These are phyloP conservation scores for Cremastinae sp. DNA, from an alignment of 2,888 invertebrate species.

Conservation along the genomic window DNA sequence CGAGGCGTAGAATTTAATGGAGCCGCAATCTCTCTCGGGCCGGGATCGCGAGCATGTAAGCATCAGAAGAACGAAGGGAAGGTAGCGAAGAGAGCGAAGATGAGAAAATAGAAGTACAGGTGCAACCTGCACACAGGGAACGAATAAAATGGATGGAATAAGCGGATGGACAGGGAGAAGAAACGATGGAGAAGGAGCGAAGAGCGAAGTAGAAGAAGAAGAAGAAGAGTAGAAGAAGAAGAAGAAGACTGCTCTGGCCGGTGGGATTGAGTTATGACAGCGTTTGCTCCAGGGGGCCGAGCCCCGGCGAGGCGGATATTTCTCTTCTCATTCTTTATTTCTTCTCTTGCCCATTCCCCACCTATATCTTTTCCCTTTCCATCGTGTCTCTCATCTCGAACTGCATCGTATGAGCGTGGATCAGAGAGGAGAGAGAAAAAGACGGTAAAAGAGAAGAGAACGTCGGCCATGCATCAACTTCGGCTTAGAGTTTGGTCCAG, in stretches of 20 bases:
- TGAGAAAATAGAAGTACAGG: constrained; percentile 61
- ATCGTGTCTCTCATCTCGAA: constrained; percentile 54
- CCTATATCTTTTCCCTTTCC: constrained; percentile 57
- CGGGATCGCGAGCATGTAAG: constrained; percentile 46
- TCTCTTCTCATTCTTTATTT: constrained; percentile 78
- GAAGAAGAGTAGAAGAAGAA: constrained; percentile 51
- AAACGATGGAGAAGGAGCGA: constrained; percentile 48
- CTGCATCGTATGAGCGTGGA: constrained; percentile 56
- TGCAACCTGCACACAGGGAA: constrained; percentile 61
- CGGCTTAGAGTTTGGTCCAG: constrained; percentile 76
- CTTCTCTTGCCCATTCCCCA: constrained; percentile 65
- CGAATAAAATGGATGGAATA: constrained; percentile 50
- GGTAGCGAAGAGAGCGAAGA: constrained; percentile 30
- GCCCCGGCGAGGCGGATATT: constrained; percentile 75
- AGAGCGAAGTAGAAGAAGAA: constrained; percentile 35
- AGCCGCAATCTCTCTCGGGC: constrained; percentile 56
- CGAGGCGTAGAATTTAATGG: constrained; percentile 62
- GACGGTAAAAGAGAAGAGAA: constrained; percentile 70
- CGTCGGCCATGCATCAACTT: constrained; percentile 80
- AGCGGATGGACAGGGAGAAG: constrained; percentile 49
- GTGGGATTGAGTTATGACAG: constrained; percentile 81
- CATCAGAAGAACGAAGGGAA: constrained; percentile 33
- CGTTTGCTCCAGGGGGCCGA: constrained; percentile 79
- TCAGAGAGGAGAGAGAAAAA: constrained; percentile 31
- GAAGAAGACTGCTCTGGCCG: constrained; percentile 68